Conservation (phyloP, 2,113 vertebrate genomes). For the Alosa alosa region DNA sequence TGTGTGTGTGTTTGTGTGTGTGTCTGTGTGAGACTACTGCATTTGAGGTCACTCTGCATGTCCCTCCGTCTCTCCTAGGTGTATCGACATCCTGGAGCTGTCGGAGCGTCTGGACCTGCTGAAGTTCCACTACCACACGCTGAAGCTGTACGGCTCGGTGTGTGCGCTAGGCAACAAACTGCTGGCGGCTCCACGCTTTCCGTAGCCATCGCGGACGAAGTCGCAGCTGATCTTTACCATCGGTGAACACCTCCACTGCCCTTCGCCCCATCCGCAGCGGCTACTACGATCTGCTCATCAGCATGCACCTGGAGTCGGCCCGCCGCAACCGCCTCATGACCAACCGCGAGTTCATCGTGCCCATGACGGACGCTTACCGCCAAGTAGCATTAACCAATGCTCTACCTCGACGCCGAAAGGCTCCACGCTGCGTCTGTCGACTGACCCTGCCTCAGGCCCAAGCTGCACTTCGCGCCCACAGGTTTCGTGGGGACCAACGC, state of each 20-base stretch:
- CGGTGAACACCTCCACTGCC: slow-evolving; percentile 85
- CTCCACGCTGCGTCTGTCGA: no score
- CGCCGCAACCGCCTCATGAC: slow-evolving; percentile 87
- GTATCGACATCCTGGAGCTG: slow-evolving; percentile 90
- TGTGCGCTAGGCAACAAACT: slow-evolving; percentile 93
- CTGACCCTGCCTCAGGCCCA: slow-evolving; percentile 81
- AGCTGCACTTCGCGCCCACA: slow-evolving; percentile 80
- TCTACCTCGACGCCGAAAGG: no score
- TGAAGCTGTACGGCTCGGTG: slow-evolving; percentile 86
- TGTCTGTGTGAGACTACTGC: background rate
- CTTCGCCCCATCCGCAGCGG: slow-evolving; percentile 82
- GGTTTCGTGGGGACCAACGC: slow-evolving; percentile 77
- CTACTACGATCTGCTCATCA: slow-evolving; percentile 89
- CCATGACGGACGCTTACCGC: slow-evolving; percentile 84
- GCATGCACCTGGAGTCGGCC: slow-evolving; percentile 91
- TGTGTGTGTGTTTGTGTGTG: slow-evolving; percentile 57
- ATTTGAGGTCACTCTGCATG: background rate
- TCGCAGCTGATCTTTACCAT: slow-evolving; percentile 88
- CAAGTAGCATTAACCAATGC: no score
- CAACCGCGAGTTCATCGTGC: slow-evolving; percentile 90
- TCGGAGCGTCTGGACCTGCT: slow-evolving; percentile 82
- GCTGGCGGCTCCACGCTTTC: no score
- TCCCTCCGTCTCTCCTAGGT: slow-evolving; percentile 62
- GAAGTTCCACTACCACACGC: slow-evolving; percentile 87
- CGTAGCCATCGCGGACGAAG: no score